Base-by-base conservation (phyloP, 2,797 vertebrate species). In the Crypturellus tataupa region DNA sequence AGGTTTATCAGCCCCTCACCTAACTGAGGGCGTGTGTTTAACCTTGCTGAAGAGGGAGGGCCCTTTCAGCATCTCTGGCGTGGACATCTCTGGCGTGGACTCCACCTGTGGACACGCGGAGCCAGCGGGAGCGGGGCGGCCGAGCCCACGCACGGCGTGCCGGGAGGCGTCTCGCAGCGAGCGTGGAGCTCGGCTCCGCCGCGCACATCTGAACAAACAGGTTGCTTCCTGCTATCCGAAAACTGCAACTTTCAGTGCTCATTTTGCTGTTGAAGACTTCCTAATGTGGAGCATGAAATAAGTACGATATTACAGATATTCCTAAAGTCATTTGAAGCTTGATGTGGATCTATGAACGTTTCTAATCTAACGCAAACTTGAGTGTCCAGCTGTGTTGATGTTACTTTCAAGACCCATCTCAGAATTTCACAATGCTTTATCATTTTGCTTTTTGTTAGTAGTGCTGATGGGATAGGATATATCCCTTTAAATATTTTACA, bases 1-100 rank as follows among this genome's bases (percentile, higher is more conserved):
- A 89, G 55, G 76, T 91, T 94, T 97, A 89, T 96, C 91, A 96
- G 49, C 83, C 82, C 47, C 80, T 87, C 82, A 80, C 90, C 96
- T 97, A 91, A 94, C 97, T 96, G 87, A 93, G 80, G 56, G 64
- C 90, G 97, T 97, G 55, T 29, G 51, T 44, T 42, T 15, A 15
- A 14, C 40, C 40, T 15, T 42, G 40, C 40, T 11, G 40, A 42
- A 42, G 13, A 42, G 40, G 14, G 40, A 15, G 40, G 40, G 12
- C 40, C 40, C 40, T 40, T 40, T 40, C 40, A 14, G 40, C 13
- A n/a, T n/a, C n/a, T 42, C 40, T 42, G 40, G 5, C 40, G 40
- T 15, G 40, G 40, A 15, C 40, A n/a, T n/a, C n/a, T 42, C 40
- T 42, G 40, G 5, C 40, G 40, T 15, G 40, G 40, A 15, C 40